Evolutionary conservation across 1,140 invertebrate genomes (phyloP), one percentile per base, ranked within the genome.

Genomic region (Augochlora pura): DNA sequence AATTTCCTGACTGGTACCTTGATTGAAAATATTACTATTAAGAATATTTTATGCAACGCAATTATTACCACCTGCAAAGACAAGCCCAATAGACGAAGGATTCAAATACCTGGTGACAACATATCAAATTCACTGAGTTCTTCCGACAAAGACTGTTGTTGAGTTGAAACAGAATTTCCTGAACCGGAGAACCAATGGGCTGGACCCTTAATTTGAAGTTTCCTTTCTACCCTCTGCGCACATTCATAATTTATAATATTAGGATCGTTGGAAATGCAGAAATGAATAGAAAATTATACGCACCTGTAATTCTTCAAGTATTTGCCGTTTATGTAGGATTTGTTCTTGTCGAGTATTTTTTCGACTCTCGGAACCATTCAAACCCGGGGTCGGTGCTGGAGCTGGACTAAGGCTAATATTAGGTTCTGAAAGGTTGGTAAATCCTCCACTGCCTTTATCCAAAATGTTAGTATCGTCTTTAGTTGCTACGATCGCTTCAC

Each of bases 281-380:
- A 65, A 65, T 60, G 67, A 52, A 70, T 52, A 5, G 18, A 8
- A n/a, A 21, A 5, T 9, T n/a, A 70, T 73, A 91, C 85, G 79
- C 90, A 95, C 95, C 92, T 97, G 95, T 76, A 97, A 90, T 90
- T 97, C 96, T 87, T 97, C 96, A 10, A 97, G 93, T 86, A 97
- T 96, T 88, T 96, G 95, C 91, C 96, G 96, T 85, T 96, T 96
- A 80, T 96, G 94, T 23, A 95, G 90, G 64, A 95, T 95, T 83
- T 96, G 95, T 71, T 96, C 96, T 83, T 96, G 95, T 81, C 93
- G 91, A 71, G 87, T 80, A 67, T 84, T 90, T 72, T 91, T 93
- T n/a, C 90, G 86, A 68, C 83, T 90, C 23, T 92, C 91, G 14
- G 84, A 84, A 32, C 76, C 71, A 73, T 78, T 86, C 52, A 85